These are phyloP conservation scores for Scaptomyza hsui DNA, from an alignment of 1,140 invertebrate species.

Conservation along the genomic window DNA sequence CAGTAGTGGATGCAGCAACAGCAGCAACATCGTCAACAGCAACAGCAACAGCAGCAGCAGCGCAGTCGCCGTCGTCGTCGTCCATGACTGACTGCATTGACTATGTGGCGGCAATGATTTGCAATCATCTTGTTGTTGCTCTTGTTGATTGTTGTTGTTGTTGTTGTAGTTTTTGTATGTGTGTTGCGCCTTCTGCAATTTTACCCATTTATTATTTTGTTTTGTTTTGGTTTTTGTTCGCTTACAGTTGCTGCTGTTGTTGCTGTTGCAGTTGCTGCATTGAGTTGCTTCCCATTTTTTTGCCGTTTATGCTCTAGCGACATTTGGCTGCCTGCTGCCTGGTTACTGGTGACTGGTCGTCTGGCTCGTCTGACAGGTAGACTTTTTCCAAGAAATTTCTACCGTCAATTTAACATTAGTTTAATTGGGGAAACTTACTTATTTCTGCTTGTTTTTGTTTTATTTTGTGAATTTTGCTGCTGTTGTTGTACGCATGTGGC, in stretches of 20 bases:
- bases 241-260: conserved; percentile 9
- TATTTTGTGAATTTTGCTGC: conserved; percentile 19
- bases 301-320: conserved; percentile 52
- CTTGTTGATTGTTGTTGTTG: conserved; percentile 12
- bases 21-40: no score
- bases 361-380: conserved; percentile 22
- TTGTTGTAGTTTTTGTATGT: conserved; percentile 10
- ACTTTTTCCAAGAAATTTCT: conserved; percentile 76
- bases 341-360: conserved; percentile 14
- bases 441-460: conserved; percentile 35
- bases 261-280: not conserved
- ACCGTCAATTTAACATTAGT: conserved; percentile 60
- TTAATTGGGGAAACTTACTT: conserved; percentile 74
- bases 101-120: conserved; percentile 32
- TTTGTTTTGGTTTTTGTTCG: conserved; percentile 8
- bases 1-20: conserved; percentile 37
- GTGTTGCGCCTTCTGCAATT: conserved; percentile 11
- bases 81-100: conserved; percentile 41
- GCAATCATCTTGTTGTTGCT: conserved; percentile 25
- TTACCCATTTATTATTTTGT: conserved; percentile 17
- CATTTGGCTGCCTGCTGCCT: conserved; percentile 37
- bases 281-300: conserved; percentile 44
- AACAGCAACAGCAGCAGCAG: not conserved
- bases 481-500: conserved; percentile 45
- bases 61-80: conserved; percentile 1